phyloP scores from a whole-genome alignment of 2,797 vertebrate genomes.

The Falco biarmicus region DNA sequence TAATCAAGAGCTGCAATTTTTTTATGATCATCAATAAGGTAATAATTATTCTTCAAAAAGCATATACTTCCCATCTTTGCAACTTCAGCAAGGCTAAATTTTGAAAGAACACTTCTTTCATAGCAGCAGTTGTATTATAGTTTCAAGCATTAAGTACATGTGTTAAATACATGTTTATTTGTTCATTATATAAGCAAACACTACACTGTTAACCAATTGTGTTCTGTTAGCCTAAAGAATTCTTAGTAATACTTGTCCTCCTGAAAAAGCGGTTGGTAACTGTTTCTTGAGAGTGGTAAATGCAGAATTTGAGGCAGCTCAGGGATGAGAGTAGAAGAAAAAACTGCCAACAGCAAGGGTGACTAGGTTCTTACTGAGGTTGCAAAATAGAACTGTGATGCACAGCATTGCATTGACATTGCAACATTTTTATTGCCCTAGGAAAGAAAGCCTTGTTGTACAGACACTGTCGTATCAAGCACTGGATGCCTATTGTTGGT shows the following conservation, averaged over 20 bases:
- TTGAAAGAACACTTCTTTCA: not conserved
- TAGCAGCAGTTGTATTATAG: not conserved
- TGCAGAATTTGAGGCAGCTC: not conserved
- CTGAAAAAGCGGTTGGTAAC: not conserved
- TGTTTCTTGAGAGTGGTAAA: not conserved
- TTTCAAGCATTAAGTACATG: not conserved
- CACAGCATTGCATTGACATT: not conserved
- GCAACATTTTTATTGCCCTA: not conserved
- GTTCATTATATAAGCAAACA: not conserved
- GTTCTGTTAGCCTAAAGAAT: not conserved
- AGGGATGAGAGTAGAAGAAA: not conserved
- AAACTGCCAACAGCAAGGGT: not conserved
- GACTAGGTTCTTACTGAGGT: not conserved
- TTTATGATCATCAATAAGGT: not conserved
- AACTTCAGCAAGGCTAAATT: not conserved
- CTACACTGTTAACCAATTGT: not conserved
- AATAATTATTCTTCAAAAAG: not conserved
- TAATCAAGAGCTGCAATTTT: not conserved
- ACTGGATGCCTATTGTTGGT: not conserved
- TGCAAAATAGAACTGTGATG: constrained; percentile 12
- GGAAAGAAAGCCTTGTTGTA: not conserved
- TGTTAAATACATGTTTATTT: not conserved
- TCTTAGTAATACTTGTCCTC: not conserved
- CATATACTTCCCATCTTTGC: not conserved
- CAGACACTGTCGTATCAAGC: not conserved